Base-by-base conservation (phyloP, 2,797 vertebrate species). In the Catostomus latipinnis region DNA sequence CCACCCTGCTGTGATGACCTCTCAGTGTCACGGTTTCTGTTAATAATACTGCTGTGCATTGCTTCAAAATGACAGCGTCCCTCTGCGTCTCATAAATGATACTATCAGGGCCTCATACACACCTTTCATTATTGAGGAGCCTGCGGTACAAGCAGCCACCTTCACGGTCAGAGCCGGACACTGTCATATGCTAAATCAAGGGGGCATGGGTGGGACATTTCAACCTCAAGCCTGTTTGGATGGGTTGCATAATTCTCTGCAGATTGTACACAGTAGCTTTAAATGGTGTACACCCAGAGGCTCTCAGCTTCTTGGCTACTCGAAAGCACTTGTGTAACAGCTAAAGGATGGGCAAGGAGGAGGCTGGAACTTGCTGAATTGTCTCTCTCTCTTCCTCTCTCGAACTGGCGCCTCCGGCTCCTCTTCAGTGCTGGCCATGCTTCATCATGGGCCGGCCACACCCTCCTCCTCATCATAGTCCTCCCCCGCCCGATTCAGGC, bases 61-160 rank as follows among this genome's bases (percentile, higher is more conserved):
- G 88, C 90, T 89, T 90, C 90, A 90, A 92, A 92, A 92, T 86
- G 89, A 88, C 90, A 91, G 92, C 89, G 81, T 90, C 89, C 90
- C 87, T 74, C 84, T 76, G 75, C 81, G 83, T 89, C 83, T 88
- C 91, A 91, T 93, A 92, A 92, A 92, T 89, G 88, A 90, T 86
- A 80, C 88, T 90, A 90, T 92, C 87, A 89, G 86, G 82, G 74
- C 87, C 87, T 77, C 52, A 58, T 84, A 88, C 86, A 86, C 73
- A 60, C 83, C 86, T 84, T 90, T 88, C 81, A 89, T 91, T 91
- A 91, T 86, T 86, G 83, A 87, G 89, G 87, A 88, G 85, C 84
- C 79, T 60, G 69, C 14, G 1, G 58, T 71, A 74, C 2, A 34
- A 34, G 34, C 4, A 4, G 34, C 61, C 49, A 60, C 6, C 80